Conservation (phyloP, 2,797 vertebrate genomes). For the Helarctos malayanus region DNA sequence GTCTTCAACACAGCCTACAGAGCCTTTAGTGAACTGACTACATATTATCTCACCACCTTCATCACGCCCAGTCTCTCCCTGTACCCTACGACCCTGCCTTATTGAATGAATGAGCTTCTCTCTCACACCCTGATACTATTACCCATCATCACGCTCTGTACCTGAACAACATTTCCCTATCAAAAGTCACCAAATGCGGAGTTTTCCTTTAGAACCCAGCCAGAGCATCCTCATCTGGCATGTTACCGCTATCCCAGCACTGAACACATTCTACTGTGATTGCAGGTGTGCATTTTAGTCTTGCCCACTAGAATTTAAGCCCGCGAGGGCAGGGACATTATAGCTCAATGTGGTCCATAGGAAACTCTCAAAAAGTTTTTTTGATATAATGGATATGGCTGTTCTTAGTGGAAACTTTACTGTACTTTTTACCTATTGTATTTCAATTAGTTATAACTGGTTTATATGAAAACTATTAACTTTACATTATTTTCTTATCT, state of each 20-base stretch:
- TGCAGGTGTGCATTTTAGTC: not conserved
- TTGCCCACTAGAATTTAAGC: not conserved
- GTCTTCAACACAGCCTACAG: not conserved
- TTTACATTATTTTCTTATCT: not conserved
- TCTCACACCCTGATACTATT: not conserved
- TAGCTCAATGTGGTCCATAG: not conserved
- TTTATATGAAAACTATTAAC: not conserved
- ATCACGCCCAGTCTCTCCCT: not conserved
- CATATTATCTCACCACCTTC: not conserved
- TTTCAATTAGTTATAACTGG: not conserved
- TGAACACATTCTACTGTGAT: not conserved
- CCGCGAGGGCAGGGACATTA: not conserved
- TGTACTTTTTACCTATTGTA: not conserved
- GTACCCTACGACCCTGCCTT: not conserved
- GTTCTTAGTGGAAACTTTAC: not conserved
- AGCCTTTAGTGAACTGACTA: not conserved
- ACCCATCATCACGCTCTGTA: not conserved
- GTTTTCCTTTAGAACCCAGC: constrained; percentile 12
- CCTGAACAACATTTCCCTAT: not conserved
- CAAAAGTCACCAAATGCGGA: constrained; percentile 42
- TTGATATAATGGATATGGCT: not conserved
- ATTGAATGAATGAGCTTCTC: not conserved
- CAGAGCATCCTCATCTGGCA: not conserved
- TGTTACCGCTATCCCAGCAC: not conserved
- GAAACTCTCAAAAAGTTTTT: not conserved